Base-by-base conservation (phyloP, 2,797 vertebrate species). In the Novumbra hubbsi region DNA sequence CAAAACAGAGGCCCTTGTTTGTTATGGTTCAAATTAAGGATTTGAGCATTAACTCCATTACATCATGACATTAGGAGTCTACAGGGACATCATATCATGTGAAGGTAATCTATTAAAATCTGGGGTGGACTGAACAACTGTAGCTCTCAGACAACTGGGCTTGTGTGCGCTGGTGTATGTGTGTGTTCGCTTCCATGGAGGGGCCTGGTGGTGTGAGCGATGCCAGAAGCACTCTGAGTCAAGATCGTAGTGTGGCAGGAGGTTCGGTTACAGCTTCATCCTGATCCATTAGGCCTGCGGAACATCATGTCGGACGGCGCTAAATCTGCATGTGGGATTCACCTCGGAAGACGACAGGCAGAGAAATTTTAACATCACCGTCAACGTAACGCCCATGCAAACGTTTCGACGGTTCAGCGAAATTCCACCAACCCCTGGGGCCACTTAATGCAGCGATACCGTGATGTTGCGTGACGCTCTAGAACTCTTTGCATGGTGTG, bases 181-280 rank as follows among this genome's bases (percentile, higher is more conserved):
- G 68, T 70, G 74, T 77, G 71, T 62, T 45, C 73, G 34, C 8
- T 4, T 38, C 34, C 5, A 5, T 38, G 34, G 34, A 38, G 32
- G 32, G 32, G 34, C 8, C 34, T 38, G 34, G 34, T 38, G 34
- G 30, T 63, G 3, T 6, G 73, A 12, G 24, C 60, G 21, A 28
- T 27, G 28, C 28, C 62, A 64, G 27, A 64, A 64, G 16, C 62
- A 64, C 62, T 64, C 63, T 32, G 63, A 32, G 66, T 57, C 77
- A 32, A 64, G 72, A 65, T n/a, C 55, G 74, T 45, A 76, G 76
- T 75, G 85, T 73, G 41, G 78, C 76, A 81, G 45, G 78, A 74
- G 5, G 76, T n/a, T 83, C 45, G 50, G 60, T 34, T 2, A 24
- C 38, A 49, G 55, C 69, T 38, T 68, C 38, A 48, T 75, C 72